Evolutionary conservation across 2,888 invertebrate genomes (phyloP).

Genomic region (Crematogaster levior): DNA sequence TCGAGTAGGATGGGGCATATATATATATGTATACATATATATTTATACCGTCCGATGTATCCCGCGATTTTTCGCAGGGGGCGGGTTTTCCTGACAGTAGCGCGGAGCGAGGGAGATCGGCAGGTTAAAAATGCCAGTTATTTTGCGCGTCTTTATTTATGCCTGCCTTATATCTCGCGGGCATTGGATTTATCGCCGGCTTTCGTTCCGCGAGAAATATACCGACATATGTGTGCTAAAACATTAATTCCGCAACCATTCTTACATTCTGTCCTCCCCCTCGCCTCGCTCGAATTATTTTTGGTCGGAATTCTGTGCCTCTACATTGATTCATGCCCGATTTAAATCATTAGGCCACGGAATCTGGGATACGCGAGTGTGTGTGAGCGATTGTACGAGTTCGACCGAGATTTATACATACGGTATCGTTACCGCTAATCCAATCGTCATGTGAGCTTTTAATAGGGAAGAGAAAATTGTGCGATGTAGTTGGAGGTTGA

Average conservation of each 20-base stretch:
- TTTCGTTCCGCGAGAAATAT: background rate
- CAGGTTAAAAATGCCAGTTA: constrained; percentile 44
- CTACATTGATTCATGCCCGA: constrained; percentile 31
- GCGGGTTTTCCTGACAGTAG: background rate
- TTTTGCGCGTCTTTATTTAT: constrained; percentile 45
- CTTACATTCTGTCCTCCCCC: background rate
- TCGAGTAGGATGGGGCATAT: background rate
- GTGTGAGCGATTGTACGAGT: background rate
- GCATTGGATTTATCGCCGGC: constrained; percentile 26
- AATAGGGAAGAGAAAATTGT: background rate
- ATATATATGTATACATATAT: no score
- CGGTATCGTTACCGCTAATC: background rate
- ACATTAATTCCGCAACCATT: constrained; percentile 25
- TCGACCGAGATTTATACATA: background rate
- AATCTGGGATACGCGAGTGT: background rate
- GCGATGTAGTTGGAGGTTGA: background rate
- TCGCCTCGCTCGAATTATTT: constrained; percentile 29
- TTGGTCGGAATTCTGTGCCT: background rate
- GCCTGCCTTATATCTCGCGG: constrained; percentile 14
- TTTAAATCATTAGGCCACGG: constrained; percentile 32
- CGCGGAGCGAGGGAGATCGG: background rate
- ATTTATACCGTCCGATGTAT: constrained; percentile 25
- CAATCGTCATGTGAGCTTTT: background rate
- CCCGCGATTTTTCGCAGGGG: constrained; percentile 18
- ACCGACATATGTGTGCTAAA: background rate